Percentiles rank a stretch among this genome's conserved stretches.
These are phyloP conservation scores for Busseola fusca DNA, from an alignment of 2,888 invertebrate genomes.

Conservation along the genomic window DNA sequence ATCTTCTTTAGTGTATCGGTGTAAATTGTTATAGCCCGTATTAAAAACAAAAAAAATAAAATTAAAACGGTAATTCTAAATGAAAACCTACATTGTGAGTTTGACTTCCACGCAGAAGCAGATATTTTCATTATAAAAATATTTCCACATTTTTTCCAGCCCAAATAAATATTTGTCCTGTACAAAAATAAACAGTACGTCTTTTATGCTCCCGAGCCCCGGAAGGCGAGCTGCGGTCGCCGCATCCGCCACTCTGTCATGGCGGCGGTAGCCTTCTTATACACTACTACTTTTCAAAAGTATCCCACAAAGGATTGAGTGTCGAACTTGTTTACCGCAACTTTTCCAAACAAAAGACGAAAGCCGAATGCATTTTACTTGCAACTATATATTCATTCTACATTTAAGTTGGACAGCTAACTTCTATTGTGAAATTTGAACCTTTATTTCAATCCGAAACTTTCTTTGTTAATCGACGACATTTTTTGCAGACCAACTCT, in stretches of 20 bases:
- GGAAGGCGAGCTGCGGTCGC: conserved; percentile 62
- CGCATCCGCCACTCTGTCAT: conserved; percentile 69
- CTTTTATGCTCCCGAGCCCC: conserved; percentile 62
- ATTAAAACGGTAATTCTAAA: neutral
- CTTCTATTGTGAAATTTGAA: conserved; percentile 48
- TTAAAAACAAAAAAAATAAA: neutral
- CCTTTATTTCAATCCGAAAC: conserved; percentile 41
- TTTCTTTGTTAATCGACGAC: conserved; percentile 33
- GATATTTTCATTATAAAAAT: conserved; percentile 41
- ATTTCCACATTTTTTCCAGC: conserved; percentile 40
- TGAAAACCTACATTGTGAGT: conserved; percentile 4
- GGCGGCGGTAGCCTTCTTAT: conserved; percentile 71
- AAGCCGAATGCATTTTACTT: conserved; percentile 77
- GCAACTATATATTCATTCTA: conserved; percentile 60
- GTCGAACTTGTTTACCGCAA: conserved; percentile 84
- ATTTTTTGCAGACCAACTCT: conserved; percentile 13
- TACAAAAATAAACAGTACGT: conserved; percentile 75
- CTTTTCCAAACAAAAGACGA: conserved; percentile 80
- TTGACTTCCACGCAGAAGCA: conserved; percentile 7
- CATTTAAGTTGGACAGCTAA: conserved; percentile 48
- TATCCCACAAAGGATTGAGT: conserved; percentile 85
- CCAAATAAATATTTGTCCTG: conserved; percentile 45
- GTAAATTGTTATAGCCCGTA: neutral
- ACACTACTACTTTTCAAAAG: conserved; percentile 78
- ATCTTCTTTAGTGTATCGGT: neutral